phyloP scores from a whole-genome alignment of 2,113 vertebrate genomes.

The Turdus rufiventris region DNA sequence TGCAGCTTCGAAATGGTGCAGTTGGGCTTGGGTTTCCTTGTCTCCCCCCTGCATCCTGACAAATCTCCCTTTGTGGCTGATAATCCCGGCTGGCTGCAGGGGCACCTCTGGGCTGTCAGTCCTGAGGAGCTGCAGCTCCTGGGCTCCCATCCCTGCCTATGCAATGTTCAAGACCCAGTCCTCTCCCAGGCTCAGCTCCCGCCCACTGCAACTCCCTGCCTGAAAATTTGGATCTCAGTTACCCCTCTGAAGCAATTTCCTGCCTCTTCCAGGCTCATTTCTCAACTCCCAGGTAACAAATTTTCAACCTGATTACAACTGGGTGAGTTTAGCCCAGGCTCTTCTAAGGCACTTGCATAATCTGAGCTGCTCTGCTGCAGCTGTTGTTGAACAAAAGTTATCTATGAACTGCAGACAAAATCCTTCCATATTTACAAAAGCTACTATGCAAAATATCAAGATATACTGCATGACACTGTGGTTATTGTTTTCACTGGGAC shows the following conservation, averaged over 20 bases:
- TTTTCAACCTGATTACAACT: constrained; percentile 13
- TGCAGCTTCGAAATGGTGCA: not conserved
- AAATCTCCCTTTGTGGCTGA: not conserved
- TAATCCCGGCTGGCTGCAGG: not conserved
- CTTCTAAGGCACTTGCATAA: not conserved
- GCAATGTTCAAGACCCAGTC: not conserved
- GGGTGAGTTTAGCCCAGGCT: not conserved
- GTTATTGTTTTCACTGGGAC: constrained; percentile 22
- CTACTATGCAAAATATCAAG: constrained; percentile 30
- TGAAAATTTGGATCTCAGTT: not conserved
- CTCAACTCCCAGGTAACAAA: constrained; percentile 38
- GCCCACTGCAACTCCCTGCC: not conserved
- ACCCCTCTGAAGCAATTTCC: constrained; percentile 42
- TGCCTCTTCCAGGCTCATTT: constrained; percentile 19
- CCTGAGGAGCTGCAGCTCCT: not conserved
- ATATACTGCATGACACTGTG: not conserved
- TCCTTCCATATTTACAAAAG: constrained; percentile 32
- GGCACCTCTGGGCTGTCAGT: constrained; percentile 13
- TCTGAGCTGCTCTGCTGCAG: not conserved
- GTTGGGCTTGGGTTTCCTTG: not conserved
- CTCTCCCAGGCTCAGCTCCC: not conserved
- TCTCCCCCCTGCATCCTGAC: not conserved
- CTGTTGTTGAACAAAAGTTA: constrained; percentile 45
- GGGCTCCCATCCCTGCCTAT: not conserved
- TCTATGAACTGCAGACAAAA: constrained; percentile 48